Evolutionary conservation across 1,140 invertebrate species (phyloP).

Genomic region (Ceratosolen solmsi): DNA sequence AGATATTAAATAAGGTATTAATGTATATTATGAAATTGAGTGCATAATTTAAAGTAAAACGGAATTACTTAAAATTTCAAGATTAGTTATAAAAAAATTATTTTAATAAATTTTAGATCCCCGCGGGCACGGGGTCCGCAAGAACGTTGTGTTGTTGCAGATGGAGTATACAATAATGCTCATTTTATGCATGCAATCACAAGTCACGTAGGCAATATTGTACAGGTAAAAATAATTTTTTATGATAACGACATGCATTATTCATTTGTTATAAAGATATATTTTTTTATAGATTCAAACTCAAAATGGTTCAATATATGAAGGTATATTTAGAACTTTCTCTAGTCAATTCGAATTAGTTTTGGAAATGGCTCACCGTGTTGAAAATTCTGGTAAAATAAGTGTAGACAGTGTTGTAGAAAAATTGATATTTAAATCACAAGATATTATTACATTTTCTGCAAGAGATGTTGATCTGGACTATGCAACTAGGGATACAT

Average conservation of each 20-base stretch:
- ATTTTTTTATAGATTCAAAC: slow-evolving; percentile 78
- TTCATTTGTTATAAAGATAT: background rate
- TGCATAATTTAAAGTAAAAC: too few species aligned
- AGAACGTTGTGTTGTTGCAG: slow-evolving; percentile 77
- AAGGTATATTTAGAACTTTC: slow-evolving; percentile 90
- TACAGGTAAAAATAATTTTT: slow-evolving; percentile 74
- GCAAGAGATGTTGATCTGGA: slow-evolving; percentile 89
- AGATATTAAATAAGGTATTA: too few species aligned
- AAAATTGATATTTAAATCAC: slow-evolving; percentile 88
- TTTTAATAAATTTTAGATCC: slow-evolving; percentile 70
- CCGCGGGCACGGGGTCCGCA: slow-evolving; percentile 74
- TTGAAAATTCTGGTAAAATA: slow-evolving; percentile 80
- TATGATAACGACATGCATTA: background rate
- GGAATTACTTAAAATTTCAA: background rate
- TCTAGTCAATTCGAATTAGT: slow-evolving; percentile 88
- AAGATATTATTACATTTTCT: slow-evolving; percentile 86
- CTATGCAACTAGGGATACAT: slow-evolving; percentile 88
- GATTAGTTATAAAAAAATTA: background rate
- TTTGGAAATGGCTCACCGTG: slow-evolving; percentile 86
- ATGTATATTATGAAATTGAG: too few species aligned
- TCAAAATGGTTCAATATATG: slow-evolving; percentile 85
- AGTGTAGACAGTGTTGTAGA: slow-evolving; percentile 82
- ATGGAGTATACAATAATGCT: slow-evolving; percentile 90
- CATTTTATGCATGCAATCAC: slow-evolving; percentile 90
- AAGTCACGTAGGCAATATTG: slow-evolving; percentile 85